Evolutionary conservation across 2,797 vertebrate genomes (phyloP), one percentile per base, ranked within the genome.

Genomic region (Sorex maritimensis): DNA sequence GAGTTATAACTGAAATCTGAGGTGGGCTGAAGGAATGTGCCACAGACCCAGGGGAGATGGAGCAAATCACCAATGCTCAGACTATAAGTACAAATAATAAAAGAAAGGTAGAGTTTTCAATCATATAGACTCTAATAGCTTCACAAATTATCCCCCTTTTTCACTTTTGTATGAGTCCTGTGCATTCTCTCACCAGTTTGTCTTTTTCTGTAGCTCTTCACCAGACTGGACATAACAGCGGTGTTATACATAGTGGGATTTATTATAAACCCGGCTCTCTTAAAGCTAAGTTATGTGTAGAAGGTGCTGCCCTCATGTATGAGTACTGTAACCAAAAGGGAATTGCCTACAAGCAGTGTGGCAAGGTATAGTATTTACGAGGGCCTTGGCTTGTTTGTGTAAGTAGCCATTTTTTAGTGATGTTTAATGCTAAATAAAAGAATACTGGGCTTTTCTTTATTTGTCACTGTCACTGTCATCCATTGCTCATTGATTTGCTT

Each of bases 191-290:
- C 46, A 41, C 10, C 21, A 41, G 2, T 69, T 97, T 97, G 75
- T 95, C 84, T 90, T 88, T 72, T 94, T 88, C 0, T 74, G 41
- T 49, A 99, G 99, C 99, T 79, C 2, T 95, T 10, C 99, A 99
- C 92, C 99, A 99, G 98, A 99, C 99, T 28, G 99, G 99, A 9
- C 99, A 98, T 96, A 99, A 99, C 98, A 99, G 99, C 65, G 99
- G 99, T 0, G 99, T 99, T 93, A 99, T 99, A 97, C 99, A 99
- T 98, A 99, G 99, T 10, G 99, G 99, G 6, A 99, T 99, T 97
- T 99, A 99, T 98, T 99, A 99, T 98, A 99, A 98, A 0, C 99
- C 99, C 0, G 99, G 99, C 0, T 99, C 99, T 19, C 98, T 99
- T 96, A 99, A 99, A 97, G 99, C 99, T 30, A 99, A 98, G 41